phyloP scores from a whole-genome alignment of 2,888 invertebrate species.

The Chloromyia formosa region DNA sequence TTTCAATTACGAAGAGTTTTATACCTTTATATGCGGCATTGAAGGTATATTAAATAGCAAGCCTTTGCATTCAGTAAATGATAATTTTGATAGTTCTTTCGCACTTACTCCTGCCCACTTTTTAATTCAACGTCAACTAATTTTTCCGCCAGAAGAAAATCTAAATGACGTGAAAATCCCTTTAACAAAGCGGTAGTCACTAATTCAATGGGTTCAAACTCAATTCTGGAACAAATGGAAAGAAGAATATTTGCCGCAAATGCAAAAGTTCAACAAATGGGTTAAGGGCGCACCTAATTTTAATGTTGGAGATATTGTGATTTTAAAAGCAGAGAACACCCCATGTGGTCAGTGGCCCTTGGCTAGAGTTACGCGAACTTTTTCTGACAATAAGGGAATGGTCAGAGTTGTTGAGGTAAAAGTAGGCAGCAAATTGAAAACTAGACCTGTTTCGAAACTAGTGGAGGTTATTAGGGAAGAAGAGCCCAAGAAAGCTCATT shows the following conservation, averaged over 20 bases:
- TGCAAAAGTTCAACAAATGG: neutral
- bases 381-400: neutral
- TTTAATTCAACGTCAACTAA: neutral
- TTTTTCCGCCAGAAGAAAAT: neutral
- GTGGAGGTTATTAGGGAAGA: no score
- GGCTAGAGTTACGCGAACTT: neutral
- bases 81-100: neutral
- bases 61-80: neutral
- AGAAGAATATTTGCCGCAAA: neutral
- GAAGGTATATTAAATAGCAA: slow-evolving; percentile 6
- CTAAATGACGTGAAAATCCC: neutral
- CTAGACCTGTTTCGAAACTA: no score
- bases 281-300: neutral
- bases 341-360: neutral
- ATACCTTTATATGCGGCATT: neutral
- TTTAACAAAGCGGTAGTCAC: neutral
- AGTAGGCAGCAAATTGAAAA: no score
- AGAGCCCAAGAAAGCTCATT: neutral
- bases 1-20: neutral
- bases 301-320: neutral
- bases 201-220: neutral
- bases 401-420: no score
- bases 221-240: neutral
- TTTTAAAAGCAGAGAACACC: neutral
- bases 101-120: neutral